Conservation (phyloP, 2,888 invertebrate genomes). For the Trissolcus japonicus region DNA sequence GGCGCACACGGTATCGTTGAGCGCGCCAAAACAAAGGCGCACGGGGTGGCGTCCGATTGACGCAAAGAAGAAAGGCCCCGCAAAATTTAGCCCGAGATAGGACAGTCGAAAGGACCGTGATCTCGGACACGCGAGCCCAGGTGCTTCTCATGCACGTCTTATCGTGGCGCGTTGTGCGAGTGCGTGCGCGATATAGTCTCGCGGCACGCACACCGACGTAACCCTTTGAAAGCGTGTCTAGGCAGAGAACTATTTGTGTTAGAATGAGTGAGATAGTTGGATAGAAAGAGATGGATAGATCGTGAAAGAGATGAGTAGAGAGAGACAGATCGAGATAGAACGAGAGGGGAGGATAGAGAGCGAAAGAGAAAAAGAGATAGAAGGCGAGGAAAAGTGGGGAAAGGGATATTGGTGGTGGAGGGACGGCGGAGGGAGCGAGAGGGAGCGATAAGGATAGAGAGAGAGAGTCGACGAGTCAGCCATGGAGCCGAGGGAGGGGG, state of each 20-base stretch:
- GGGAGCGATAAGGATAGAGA: slow-evolving; percentile 39
- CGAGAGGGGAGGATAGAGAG: slow-evolving; percentile 6
- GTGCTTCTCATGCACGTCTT: slow-evolving; percentile 47
- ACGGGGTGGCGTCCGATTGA: background rate
- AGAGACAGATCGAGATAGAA: slow-evolving; percentile 29
- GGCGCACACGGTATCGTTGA: slow-evolving; percentile 5
- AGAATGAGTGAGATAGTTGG: slow-evolving; percentile 68
- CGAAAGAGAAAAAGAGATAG: slow-evolving; percentile 68
- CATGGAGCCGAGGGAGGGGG: slow-evolving; percentile 19
- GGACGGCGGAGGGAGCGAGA: slow-evolving; percentile 40
- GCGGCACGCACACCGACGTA: slow-evolving; percentile 51
- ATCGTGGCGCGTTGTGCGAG: slow-evolving; percentile 31
- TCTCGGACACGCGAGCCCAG: slow-evolving; percentile 41
- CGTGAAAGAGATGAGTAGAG: slow-evolving; percentile 39
- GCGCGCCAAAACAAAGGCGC: slow-evolving; percentile 22
- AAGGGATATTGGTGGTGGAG: slow-evolving; percentile 60
- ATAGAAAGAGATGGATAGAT: slow-evolving; percentile 30
- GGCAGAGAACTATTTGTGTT: slow-evolving; percentile 72
- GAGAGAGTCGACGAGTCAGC: slow-evolving; percentile 41
- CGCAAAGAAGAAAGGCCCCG: background rate
- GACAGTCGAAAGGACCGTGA: slow-evolving; percentile 23
- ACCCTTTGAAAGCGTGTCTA: slow-evolving; percentile 63
- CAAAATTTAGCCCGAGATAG: background rate
- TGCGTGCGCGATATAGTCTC: slow-evolving; percentile 3
- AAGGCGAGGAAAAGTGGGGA: slow-evolving; percentile 62